Percentiles rank a stretch among this genome's conserved stretches.
These are phyloP conservation scores for Crematogaster levior DNA, from an alignment of 2,888 invertebrate species.

Conservation along the genomic window DNA sequence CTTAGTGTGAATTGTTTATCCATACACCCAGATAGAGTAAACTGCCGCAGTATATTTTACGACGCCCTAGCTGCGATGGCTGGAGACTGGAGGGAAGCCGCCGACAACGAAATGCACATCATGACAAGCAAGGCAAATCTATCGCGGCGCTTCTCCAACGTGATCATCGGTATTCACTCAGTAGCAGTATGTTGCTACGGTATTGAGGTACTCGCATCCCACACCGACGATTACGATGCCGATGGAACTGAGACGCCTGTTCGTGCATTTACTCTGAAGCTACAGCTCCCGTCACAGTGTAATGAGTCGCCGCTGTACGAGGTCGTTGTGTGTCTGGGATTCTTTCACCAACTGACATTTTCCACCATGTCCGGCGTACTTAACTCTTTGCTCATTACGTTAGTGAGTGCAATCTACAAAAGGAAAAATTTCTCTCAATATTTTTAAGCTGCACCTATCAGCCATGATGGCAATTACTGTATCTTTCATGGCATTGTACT, in stretches of 20 bases:
- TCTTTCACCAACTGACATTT: constrained; percentile 18
- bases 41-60: constrained; percentile 45
- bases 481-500: too few relatives aligned
- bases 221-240: not conserved
- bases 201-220: constrained; percentile 2
- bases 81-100: constrained; percentile 56
- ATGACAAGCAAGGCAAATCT: constrained; percentile 59
- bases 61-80: constrained; percentile 31
- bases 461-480: not conserved
- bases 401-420: constrained; percentile 29
- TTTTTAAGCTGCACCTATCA: not conserved
- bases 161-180: constrained; percentile 56
- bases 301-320: constrained; percentile 45
- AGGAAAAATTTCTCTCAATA: not conserved
- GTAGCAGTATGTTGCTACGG: constrained; percentile 26
- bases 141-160: constrained; percentile 41
- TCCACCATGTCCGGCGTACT: not conserved
- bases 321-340: constrained; percentile 13
- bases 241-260: constrained; percentile 20
- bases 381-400: constrained; percentile 30
- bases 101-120: not conserved
- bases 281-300: constrained; percentile 59
- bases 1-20: constrained; percentile 16
- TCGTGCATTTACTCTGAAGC: constrained; percentile 57
- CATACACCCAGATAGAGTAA: constrained; percentile 22